Evolutionary conservation across 2,113 vertebrate genomes (phyloP).

Genomic region (Phoxinus phoxinus): DNA sequence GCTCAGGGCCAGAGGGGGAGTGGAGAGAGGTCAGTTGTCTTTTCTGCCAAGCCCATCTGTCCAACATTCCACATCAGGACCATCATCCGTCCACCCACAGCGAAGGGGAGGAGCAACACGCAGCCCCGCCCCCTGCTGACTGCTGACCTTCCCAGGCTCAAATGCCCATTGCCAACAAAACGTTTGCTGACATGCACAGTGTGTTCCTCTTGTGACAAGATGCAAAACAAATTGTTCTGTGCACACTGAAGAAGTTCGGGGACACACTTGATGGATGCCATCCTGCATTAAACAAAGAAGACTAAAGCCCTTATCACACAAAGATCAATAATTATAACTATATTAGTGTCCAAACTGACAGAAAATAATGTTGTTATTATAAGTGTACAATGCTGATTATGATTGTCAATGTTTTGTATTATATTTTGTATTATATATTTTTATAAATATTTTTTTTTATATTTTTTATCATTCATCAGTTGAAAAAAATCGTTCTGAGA

Average conservation of each 20-base stretch:
- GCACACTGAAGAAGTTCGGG: constrained; percentile 45
- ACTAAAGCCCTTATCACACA: not conserved
- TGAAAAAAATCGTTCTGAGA: not conserved
- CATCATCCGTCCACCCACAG: constrained; percentile 58
- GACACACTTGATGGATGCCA: not conserved
- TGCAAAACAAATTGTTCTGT: constrained; percentile 57
- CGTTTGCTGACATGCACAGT: constrained; percentile 57
- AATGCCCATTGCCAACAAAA: constrained; percentile 40
- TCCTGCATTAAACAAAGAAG: not conserved
- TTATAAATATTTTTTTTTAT: too few relatives aligned
- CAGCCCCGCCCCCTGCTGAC: constrained; percentile 50
- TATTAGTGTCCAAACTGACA: not conserved
- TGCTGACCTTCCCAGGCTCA: constrained; percentile 47
- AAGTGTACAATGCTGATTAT: too few relatives aligned
- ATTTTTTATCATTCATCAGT: not conserved
- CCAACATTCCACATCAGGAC: constrained; percentile 73
- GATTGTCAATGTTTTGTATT: too few relatives aligned
- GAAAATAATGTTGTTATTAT: not conserved
- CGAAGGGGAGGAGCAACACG: not conserved
- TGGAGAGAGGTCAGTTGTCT: constrained; percentile 69
- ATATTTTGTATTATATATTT: too few relatives aligned
- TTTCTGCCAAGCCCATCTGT: constrained; percentile 79
- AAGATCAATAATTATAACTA: not conserved
- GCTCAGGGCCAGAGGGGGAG: constrained; percentile 51
- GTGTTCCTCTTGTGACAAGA: constrained; percentile 47